Evolutionary conservation across 2,888 invertebrate species (phyloP).

Genomic region (Hyalella azteca): DNA sequence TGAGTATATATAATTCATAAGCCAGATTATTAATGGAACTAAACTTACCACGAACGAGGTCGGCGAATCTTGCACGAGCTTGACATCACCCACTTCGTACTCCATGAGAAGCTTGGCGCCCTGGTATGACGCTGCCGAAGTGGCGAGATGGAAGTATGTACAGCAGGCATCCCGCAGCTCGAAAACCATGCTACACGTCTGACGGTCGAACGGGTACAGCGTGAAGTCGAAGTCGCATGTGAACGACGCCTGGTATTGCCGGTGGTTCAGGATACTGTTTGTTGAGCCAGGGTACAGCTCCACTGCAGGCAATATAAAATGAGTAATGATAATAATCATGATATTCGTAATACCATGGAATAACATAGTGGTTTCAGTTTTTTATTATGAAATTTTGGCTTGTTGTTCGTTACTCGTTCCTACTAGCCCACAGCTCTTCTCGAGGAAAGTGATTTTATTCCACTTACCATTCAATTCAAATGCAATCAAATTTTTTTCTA

Average conservation of each 20-base stretch:
- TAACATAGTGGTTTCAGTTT: too few species aligned
- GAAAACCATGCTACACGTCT: neutral
- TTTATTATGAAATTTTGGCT: too few species aligned
- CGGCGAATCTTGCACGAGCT: neutral
- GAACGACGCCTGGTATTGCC: constrained; percentile 41
- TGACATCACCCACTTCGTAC: constrained; percentile 41
- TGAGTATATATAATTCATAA: too few species aligned
- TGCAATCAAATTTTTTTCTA: too few species aligned
- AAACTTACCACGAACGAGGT: neutral
- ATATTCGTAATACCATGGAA: too few species aligned
- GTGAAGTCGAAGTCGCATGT: constrained; percentile 47
- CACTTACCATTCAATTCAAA: too few species aligned
- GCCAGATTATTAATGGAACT: neutral
- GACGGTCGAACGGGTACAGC: constrained; percentile 47
- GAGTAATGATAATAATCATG: neutral
- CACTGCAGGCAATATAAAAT: constrained; percentile 13
- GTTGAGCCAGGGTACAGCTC: constrained; percentile 31
- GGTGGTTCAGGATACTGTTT: constrained; percentile 40
- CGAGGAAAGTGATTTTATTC: too few species aligned
- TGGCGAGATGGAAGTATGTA: neutral
- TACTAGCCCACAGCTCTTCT: too few species aligned
- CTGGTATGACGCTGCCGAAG: neutral
- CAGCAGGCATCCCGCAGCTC: neutral
- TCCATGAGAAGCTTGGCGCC: constrained; percentile 40
- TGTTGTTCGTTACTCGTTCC: too few species aligned